These are phyloP conservation scores for Momotus momota DNA, from an alignment of 2,797 vertebrate genomes.

Conservation along the genomic window DNA sequence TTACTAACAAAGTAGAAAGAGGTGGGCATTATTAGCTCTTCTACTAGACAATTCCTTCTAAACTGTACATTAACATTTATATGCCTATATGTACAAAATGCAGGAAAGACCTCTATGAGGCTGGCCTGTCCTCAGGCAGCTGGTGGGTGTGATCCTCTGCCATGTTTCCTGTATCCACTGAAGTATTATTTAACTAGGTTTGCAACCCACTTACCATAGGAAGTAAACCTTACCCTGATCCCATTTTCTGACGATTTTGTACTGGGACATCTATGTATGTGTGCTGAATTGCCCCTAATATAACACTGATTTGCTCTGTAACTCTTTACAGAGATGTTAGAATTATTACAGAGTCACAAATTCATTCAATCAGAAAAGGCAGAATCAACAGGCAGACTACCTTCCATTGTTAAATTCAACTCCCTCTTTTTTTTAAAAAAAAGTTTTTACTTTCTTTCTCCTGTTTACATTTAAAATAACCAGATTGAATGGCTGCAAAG, in stretches of 20 bases:
- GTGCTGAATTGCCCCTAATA: neutral
- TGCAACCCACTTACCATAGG: neutral
- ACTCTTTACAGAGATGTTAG: neutral
- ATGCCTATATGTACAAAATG: neutral
- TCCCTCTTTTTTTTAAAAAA: neutral
- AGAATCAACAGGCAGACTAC: neutral
- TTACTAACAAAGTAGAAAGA: neutral
- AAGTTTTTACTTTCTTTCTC: neutral
- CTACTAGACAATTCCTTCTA: neutral
- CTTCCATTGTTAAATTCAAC: neutral
- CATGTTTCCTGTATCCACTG: neutral
- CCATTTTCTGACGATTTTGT: neutral
- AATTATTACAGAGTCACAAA: neutral
- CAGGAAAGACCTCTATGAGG: neutral
- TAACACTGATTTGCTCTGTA: neutral
- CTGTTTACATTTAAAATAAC: neutral
- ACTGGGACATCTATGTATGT: accelerated
- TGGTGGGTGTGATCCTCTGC: neutral
- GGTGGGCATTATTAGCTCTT: neutral
- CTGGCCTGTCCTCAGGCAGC: neutral
- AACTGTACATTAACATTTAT: neutral
- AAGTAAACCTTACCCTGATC: neutral
- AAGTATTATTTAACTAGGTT: neutral
- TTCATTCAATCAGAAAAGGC: neutral
- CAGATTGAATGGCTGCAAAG: neutral